Conservation (phyloP, 2,797 vertebrate genomes). For the Sebastiscus tertius region DNA sequence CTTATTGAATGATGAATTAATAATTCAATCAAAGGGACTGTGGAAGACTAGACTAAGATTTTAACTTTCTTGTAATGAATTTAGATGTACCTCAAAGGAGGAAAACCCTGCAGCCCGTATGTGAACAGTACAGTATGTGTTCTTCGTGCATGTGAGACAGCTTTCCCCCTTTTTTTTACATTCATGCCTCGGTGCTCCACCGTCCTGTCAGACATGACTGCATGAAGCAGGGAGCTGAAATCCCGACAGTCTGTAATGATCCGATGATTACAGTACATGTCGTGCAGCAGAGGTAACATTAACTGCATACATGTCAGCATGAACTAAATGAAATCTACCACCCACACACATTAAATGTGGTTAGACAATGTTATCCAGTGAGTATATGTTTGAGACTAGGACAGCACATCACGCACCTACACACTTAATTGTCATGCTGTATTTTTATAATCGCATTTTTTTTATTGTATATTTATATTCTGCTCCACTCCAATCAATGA, state of each 20-base stretch:
- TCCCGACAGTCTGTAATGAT: not conserved
- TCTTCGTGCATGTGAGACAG: slow-evolving; percentile 16
- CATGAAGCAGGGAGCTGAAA: slow-evolving; percentile 22
- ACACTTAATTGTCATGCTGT: not conserved
- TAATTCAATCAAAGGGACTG: slow-evolving; percentile 27
- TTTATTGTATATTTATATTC: not conserved
- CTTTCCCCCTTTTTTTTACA: not conserved
- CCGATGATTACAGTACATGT: slow-evolving; percentile 7
- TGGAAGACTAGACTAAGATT: slow-evolving; percentile 10
- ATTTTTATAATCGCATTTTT: slow-evolving; percentile 5
- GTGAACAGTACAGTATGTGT: not conserved
- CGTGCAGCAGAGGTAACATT: slow-evolving; percentile 23
- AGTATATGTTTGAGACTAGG: slow-evolving; percentile 15
- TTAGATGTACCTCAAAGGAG: not conserved
- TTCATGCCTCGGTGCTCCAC: slow-evolving; percentile 7
- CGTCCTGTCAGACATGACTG: slow-evolving; percentile 2
- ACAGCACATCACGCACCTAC: not conserved
- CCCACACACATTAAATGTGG: not conserved
- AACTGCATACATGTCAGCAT: slow-evolving; percentile 1
- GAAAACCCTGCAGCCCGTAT: not conserved
- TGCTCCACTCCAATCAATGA: not conserved
- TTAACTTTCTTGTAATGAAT: slow-evolving; percentile 21
- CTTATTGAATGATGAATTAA: slow-evolving; percentile 32
- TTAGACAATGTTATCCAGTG: slow-evolving; percentile 38
- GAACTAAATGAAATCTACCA: slow-evolving; percentile 14